Conservation (phyloP, 2,113 vertebrate species). For the Otis tarda region DNA sequence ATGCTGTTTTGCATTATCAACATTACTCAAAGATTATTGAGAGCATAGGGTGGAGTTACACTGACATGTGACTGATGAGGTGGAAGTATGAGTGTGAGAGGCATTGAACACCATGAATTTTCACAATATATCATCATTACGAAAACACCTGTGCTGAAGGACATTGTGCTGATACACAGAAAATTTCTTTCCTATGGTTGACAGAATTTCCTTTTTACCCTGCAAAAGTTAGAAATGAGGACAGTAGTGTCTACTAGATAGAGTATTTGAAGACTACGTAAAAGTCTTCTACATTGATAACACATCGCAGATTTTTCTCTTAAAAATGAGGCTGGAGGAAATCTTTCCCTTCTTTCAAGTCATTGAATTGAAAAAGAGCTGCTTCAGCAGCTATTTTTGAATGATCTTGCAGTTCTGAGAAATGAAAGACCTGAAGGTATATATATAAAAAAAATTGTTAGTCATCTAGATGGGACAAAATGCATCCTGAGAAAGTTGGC, state of each 20-base stretch:
- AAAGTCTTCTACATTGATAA: neutral
- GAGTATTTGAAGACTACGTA: neutral
- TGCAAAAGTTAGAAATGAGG: neutral
- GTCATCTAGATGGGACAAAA: neutral
- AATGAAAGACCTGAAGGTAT: neutral
- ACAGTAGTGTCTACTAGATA: neutral
- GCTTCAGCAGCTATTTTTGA: conserved; percentile 29
- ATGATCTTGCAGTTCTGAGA: neutral
- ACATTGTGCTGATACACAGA: conserved; percentile 61
- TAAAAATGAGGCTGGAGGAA: neutral
- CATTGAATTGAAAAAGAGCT: conserved; percentile 1
- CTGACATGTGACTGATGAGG: conserved; percentile 77
- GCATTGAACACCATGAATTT: conserved; percentile 65
- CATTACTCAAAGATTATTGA: conserved; percentile 50
- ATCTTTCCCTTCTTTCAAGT: neutral
- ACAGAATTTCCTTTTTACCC: conserved; percentile 25
- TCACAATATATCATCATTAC: conserved; percentile 74
- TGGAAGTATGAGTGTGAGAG: conserved; percentile 70
- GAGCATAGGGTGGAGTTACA: conserved; percentile 49
- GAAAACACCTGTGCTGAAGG: conserved; percentile 70
- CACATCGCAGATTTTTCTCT: neutral
- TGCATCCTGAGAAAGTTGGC: neutral
- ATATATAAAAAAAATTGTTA: neutral
- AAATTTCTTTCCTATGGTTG: conserved; percentile 16
- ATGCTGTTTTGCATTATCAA: conserved; percentile 44